Evolutionary conservation across 2,888 invertebrate species (phyloP), one percentile per base, ranked within the genome.

Genomic region (Dascillus cervinus): DNA sequence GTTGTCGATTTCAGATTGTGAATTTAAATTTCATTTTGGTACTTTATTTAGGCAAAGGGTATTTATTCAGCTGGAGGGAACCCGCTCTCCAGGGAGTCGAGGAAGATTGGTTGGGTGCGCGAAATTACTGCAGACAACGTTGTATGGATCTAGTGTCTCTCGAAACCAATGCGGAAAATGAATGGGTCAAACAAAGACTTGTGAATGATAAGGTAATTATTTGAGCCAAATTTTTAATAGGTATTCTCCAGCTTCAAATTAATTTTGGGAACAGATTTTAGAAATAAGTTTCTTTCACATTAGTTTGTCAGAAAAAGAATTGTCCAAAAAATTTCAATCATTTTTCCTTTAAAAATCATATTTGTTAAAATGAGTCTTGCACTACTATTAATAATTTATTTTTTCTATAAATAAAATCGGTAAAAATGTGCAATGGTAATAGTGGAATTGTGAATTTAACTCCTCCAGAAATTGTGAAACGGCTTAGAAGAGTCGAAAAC

Each of bases 141-240:
- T 90, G 90, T 65, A 90, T 90, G 90, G 90, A 90, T 64, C 75
- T 85, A 26, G 82, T 89, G 24, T 85, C 86, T 2, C 61, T 90
- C 51, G 89, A 90, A 66, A 87, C 87, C 31, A 82, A 82, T 46
- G 78, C 79, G 32, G 88, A 90, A 64, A 89, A 89, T 56, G 87
- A 88, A 61, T 88, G 86, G 79, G 75, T 89, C 55, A 88, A 89
- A 61, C 75, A 78, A 37, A 77, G 79, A 46, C 72, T 90, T 46
- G 78, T 82, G 2, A 75, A 80, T 49, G 82, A 81, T 55, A 81
- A 80, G 72, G 88, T 87, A 70, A 49, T 44, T 35, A 69, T 66
- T 56, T 26, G n/a, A n/a, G n/a, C n/a, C n/a, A n/a, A n/a, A n/a
- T n/a, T n/a, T 28, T 19, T 9, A 37, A 29, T 6, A 9, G n/a